Evolutionary conservation across 2,113 vertebrate species (phyloP).

Genomic region (Gambusia affinis): DNA sequence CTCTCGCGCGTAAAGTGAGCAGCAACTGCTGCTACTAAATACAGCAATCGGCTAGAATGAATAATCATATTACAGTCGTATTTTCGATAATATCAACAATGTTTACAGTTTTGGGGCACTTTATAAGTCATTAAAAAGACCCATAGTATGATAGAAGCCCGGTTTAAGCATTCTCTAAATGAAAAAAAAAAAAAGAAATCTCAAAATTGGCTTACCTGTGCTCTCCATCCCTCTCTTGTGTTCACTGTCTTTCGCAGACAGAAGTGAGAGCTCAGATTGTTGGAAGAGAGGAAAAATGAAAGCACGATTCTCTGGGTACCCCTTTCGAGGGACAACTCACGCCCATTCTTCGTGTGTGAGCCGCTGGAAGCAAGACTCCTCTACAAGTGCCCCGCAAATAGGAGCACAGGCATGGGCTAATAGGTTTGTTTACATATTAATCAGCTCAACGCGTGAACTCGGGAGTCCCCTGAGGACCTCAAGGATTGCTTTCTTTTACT

Average conservation of each 20-base stretch:
- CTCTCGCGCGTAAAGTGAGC: slow-evolving; percentile 36
- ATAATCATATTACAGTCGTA: background rate
- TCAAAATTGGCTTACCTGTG: slow-evolving; percentile 83
- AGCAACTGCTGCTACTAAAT: background rate
- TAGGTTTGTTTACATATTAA: slow-evolving; percentile 66
- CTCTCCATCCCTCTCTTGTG: slow-evolving; percentile 81
- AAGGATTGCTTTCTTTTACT: slow-evolving; percentile 47
- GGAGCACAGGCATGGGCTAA: slow-evolving; percentile 52
- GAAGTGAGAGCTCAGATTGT: slow-evolving; percentile 68
- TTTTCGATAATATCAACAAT: background rate
- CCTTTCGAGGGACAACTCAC: slow-evolving; percentile 78
- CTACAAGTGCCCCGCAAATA: slow-evolving; percentile 47
- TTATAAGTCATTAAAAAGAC: slow-evolving; percentile 7
- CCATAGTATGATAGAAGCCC: background rate
- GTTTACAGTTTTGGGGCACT: slow-evolving; percentile 9
- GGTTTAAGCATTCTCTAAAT: slow-evolving; percentile 5
- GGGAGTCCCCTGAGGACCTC: slow-evolving; percentile 44
- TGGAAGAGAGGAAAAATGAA: slow-evolving; percentile 75
- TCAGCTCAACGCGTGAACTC: slow-evolving; percentile 44
- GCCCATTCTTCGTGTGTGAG: slow-evolving; percentile 82
- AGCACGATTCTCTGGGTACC: slow-evolving; percentile 81
- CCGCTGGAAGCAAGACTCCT: slow-evolving; percentile 50
- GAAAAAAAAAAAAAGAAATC: slow-evolving; percentile 17
- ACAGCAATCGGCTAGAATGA: too few species aligned
- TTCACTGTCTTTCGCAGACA: slow-evolving; percentile 64